Evolutionary conservation across 2,113 vertebrate species (phyloP).

Genomic region (Crotalus helleri): DNA sequence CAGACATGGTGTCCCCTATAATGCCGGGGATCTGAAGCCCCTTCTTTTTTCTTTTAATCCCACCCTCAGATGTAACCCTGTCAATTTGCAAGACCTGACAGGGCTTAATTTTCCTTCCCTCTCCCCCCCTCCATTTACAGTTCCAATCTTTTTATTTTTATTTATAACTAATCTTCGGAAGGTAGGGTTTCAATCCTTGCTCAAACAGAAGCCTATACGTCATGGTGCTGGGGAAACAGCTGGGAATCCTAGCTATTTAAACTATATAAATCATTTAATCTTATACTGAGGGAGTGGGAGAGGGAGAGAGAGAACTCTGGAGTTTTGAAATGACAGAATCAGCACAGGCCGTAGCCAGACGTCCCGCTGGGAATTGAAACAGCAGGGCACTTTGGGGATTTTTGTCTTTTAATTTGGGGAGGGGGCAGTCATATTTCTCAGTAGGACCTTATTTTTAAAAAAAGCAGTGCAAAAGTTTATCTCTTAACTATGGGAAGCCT

Average conservation of each 20-base stretch:
- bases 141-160: slow-evolving; percentile 22
- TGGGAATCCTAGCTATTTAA: slow-evolving; percentile 20
- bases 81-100: not conserved
- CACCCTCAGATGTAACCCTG: not conserved
- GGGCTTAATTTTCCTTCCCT: not conserved
- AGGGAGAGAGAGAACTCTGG: not conserved
- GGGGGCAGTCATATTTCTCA: not conserved
- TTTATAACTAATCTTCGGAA: not conserved
- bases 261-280: not conserved
- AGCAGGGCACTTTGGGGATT: not conserved
- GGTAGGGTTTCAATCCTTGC: not conserved
- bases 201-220: not conserved
- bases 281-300: not conserved
- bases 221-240: not conserved
- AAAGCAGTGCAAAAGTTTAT: not conserved
- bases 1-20: not conserved
- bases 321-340: not conserved
- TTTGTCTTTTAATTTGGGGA: not conserved
- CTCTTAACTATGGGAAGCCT: not conserved
- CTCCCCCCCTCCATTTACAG: not conserved
- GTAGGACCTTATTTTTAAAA: not conserved
- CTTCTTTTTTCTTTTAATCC: not conserved
- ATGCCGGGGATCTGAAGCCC: not conserved
- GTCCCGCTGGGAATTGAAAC: not conserved
- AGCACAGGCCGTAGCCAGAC: not conserved